Evolutionary conservation across 2,113 vertebrate genomes (phyloP).

Genomic region (Bubo bubo): DNA sequence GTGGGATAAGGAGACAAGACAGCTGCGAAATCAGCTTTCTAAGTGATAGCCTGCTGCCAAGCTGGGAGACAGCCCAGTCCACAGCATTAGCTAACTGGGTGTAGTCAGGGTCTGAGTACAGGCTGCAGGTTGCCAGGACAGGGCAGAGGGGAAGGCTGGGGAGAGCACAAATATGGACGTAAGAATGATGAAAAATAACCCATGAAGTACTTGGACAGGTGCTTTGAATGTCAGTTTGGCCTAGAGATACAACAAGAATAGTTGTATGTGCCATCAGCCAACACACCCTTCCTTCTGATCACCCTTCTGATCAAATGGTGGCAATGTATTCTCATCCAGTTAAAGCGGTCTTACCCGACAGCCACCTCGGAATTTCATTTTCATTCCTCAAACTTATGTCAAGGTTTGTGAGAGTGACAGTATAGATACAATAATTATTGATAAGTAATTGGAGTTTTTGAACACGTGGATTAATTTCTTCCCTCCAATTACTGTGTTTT

Average conservation of each 20-base stretch:
- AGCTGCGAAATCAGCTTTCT: neutral
- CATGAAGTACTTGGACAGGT: neutral
- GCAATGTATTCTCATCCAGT: neutral
- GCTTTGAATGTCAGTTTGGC: neutral
- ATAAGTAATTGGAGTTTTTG: neutral
- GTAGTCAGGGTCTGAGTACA: neutral
- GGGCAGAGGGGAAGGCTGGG: neutral
- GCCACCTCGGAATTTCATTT: neutral
- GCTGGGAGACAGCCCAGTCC: neutral
- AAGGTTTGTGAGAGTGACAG: neutral
- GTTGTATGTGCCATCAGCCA: neutral
- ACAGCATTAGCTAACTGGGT: neutral
- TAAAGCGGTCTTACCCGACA: neutral
- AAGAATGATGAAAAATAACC: neutral
- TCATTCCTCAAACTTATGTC: neutral
- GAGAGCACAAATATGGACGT: fast-evolving
- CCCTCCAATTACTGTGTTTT: neutral
- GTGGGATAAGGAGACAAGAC: neutral
- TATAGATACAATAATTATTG: too few relatives aligned
- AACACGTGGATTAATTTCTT: neutral
- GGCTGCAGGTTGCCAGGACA: neutral
- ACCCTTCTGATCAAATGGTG: neutral
- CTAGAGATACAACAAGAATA: neutral
- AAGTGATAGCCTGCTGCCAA: neutral
- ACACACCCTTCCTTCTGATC: neutral